These are phyloP conservation scores for Phyllotreta striolata DNA, from an alignment of 2,888 invertebrate genomes.

Conservation along the genomic window DNA sequence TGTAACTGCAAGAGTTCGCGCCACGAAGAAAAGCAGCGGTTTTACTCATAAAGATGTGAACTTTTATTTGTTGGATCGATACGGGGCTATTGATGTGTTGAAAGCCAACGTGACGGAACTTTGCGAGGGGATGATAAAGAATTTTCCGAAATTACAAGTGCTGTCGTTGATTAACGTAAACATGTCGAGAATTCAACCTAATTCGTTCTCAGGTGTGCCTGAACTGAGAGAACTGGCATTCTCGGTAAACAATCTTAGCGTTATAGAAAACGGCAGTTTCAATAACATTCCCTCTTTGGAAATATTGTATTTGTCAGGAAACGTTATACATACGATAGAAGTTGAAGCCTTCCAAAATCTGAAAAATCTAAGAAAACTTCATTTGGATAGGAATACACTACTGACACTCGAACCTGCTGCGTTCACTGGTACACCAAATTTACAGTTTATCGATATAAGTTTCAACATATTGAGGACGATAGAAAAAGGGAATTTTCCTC, in stretches of 20 bases:
- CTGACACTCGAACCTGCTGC: conserved; percentile 30
- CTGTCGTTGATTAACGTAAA: conserved; percentile 48
- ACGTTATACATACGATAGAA: conserved; percentile 46
- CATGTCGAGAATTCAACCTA: conserved; percentile 45
- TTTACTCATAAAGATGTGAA: conserved; percentile 19
- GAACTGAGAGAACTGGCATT: conserved; percentile 46
- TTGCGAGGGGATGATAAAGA: conserved; percentile 51
- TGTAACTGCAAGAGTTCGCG: conserved; percentile 43
- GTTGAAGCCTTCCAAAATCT: conserved; percentile 46
- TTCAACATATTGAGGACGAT: conserved; percentile 45
- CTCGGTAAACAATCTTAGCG: conserved; percentile 47
- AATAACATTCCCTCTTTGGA: conserved; percentile 42
- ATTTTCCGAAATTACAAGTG: conserved; percentile 44
- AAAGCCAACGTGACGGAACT: conserved; percentile 47
- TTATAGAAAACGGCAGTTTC: conserved; percentile 45
- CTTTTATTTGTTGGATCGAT: conserved; percentile 43
- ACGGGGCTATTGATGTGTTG: conserved; percentile 44
- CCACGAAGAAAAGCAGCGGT: conserved; percentile 21
- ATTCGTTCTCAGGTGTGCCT: conserved; percentile 48
- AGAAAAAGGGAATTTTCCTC: conserved; percentile 34
- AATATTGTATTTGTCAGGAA: conserved; percentile 48
- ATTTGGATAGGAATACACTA: conserved; percentile 49
- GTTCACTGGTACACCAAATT: conserved; percentile 33
- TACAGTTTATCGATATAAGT: conserved; percentile 46
- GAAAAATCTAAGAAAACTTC: conserved; percentile 43